Conservation (phyloP, 2,797 vertebrate species). For the Pseudochaenichthys georgianus region DNA sequence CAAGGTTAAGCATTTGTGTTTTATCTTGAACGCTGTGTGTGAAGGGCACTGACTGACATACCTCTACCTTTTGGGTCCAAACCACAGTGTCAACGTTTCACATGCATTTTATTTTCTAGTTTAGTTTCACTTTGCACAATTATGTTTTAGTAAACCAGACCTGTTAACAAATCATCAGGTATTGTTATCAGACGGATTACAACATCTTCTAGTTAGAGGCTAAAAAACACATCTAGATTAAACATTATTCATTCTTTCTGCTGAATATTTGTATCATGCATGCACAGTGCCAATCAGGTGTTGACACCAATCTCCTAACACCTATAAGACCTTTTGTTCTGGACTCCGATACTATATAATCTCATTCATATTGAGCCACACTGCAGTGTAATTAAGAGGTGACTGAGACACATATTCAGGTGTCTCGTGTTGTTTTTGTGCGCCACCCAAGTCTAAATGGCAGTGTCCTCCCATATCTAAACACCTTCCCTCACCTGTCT, state of each 20-base stretch:
- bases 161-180: constrained; percentile 14
- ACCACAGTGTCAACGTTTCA: not conserved
- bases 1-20: not conserved
- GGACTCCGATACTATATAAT: constrained; percentile 8
- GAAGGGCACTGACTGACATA: not conserved
- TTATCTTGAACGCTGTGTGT: not conserved
- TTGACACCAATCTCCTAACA: constrained; percentile 4
- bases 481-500: constrained; percentile 11
- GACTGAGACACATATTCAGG: not conserved
- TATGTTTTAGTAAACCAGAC: constrained; percentile 20
- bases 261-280: not conserved
- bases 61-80: not conserved
- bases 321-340: constrained; percentile 13
- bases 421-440: not conserved
- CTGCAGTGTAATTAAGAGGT: constrained; percentile 2
- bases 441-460: not conserved
- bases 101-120: not conserved
- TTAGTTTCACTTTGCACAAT: constrained; percentile 1
- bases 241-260: constrained; percentile 9
- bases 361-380: not conserved
- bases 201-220: constrained; percentile 11
- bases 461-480: not conserved
- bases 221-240: constrained; percentile 5
- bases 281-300: not conserved
- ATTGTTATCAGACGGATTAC: constrained; percentile 20